Percentiles rank a stretch among this genome's conserved stretches.
phyloP scores from a whole-genome alignment of 2,113 vertebrate genomes.

The Silurus asotus region DNA sequence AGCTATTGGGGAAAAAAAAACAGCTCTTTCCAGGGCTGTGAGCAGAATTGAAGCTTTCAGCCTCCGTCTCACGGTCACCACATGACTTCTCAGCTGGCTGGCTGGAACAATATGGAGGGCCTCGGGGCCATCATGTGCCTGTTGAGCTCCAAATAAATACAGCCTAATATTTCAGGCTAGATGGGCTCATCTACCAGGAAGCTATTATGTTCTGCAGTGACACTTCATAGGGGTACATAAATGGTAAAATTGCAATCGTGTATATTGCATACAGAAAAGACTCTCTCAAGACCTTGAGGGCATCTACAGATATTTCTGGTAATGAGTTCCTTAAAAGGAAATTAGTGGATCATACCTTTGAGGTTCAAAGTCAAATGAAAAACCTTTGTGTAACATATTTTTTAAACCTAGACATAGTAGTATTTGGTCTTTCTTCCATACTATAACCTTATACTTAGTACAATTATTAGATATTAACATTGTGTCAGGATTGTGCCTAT shows the following conservation, averaged over 20 bases:
- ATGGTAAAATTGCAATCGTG: slow-evolving; percentile 61
- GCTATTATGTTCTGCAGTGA: slow-evolving; percentile 58
- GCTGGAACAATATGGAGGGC: slow-evolving; percentile 35
- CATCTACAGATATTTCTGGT: slow-evolving; percentile 49
- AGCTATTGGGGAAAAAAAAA: neutral
- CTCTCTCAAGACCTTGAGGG: slow-evolving; percentile 48
- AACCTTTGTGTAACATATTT: neutral
- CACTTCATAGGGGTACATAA: slow-evolving; percentile 55
- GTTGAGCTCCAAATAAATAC: slow-evolving; percentile 36
- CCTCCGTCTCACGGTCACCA: slow-evolving; percentile 51
- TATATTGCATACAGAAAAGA: slow-evolving; percentile 42
- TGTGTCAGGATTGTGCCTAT: neutral
- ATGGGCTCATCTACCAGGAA: slow-evolving; percentile 37
- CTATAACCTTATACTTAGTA: neutral
- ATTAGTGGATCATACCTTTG: neutral
- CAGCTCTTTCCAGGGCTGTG: slow-evolving; percentile 48
- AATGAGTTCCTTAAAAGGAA: slow-evolving; percentile 45
- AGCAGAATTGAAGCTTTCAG: slow-evolving; percentile 59
- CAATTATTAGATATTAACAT: too few species aligned
- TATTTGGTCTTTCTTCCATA: neutral
- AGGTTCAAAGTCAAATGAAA: neutral
- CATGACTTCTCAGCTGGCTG: slow-evolving; percentile 39
- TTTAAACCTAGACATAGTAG: neutral
- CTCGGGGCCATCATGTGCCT: slow-evolving; percentile 13
- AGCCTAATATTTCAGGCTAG: slow-evolving; percentile 49